Evolutionary conservation across 2,888 invertebrate genomes (phyloP).

Genomic region (Hydraecia micacea): DNA sequence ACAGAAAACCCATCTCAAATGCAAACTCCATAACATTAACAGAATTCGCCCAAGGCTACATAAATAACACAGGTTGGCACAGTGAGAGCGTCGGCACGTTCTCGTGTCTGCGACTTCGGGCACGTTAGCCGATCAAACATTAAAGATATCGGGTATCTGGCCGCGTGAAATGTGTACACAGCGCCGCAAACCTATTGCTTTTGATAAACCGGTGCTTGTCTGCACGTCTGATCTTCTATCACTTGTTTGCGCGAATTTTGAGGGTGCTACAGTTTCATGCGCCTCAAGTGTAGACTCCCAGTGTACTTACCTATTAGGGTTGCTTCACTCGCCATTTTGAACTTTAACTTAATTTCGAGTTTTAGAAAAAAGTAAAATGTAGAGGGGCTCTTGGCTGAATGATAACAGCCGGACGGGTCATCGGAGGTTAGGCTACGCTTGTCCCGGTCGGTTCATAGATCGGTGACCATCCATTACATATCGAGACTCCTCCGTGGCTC

Average conservation of each 20-base stretch:
- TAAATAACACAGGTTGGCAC: constrained; percentile 34
- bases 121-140: constrained; percentile 58
- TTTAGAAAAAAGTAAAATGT: background rate
- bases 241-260: constrained; percentile 35
- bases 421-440: background rate
- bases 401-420: background rate
- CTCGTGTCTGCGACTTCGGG: constrained; percentile 10
- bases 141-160: constrained; percentile 53
- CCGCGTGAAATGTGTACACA: constrained; percentile 44
- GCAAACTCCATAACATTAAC: constrained; percentile 49
- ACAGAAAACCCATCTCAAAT: constrained; percentile 38
- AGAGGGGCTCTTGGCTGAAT: background rate
- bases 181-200: constrained; percentile 45
- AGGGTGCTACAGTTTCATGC: constrained; percentile 33
- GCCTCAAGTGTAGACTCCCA: constrained; percentile 28
- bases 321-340: background rate
- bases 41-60: constrained; percentile 20
- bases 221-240: constrained; percentile 39
- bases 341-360: background rate
- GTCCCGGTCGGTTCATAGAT: background rate
- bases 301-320: background rate
- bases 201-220: constrained; percentile 40
- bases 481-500: background rate
- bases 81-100: constrained; percentile 36
- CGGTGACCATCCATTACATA: background rate